Conservation (phyloP, 2,113 vertebrate species). For the Eretmochelys imbricata region DNA sequence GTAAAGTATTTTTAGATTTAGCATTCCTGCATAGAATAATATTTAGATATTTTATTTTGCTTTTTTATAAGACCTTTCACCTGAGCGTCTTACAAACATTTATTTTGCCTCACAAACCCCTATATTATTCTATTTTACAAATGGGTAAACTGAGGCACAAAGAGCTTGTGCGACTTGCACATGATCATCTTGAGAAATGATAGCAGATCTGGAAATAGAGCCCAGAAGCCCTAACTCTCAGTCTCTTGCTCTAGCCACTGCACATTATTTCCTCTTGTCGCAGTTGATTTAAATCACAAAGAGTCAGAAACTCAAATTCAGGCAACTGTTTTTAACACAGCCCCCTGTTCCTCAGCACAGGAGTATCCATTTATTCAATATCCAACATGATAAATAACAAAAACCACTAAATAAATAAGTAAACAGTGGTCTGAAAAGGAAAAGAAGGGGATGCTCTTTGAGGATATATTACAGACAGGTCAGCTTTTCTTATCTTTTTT, state of each 20-base stretch:
- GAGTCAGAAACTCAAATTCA: background rate
- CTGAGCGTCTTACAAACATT: background rate
- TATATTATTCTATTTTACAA: background rate
- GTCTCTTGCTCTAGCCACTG: background rate
- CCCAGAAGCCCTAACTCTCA: background rate
- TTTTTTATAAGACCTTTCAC: background rate
- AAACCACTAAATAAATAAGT: background rate
- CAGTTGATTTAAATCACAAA: background rate
- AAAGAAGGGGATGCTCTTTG: background rate
- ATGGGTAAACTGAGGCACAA: background rate
- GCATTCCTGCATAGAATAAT: background rate
- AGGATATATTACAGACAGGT: background rate
- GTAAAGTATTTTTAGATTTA: background rate
- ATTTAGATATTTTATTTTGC: background rate
- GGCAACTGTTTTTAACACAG: background rate
- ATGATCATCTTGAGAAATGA: background rate
- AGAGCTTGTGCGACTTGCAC: background rate
- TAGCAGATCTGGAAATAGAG: background rate
- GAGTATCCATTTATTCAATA: background rate
- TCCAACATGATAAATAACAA: background rate
- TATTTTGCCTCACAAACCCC: background rate
- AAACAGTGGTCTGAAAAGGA: background rate
- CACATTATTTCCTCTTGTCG: background rate
- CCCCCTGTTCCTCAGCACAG: background rate
- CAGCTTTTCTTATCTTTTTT: background rate